Evolutionary conservation across 2,888 invertebrate species (phyloP), one percentile per base, ranked within the genome.

Genomic region (Cheilosia vernalis): DNA sequence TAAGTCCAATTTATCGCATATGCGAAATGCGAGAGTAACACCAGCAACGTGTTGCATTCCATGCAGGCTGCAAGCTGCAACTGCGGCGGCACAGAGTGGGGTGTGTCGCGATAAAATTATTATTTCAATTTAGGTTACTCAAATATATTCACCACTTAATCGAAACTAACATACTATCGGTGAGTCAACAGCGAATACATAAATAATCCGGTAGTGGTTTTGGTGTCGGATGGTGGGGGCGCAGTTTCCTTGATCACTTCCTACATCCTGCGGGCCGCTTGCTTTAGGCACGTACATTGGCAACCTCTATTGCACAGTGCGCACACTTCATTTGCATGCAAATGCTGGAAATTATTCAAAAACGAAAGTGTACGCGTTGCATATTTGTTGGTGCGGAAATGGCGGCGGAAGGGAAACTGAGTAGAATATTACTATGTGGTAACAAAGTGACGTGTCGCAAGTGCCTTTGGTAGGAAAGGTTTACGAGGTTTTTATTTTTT

Each of bases 241-340:
- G 17, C 53, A 72, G 53, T 78, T 83, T 78, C 82, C 82, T 83
- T 47, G 72, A 72, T 77, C 17, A 78, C 55, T 83, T 83, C 82
- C 82, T 78, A 49, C 66, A 83, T 78, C 82, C 77, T 83, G 70
- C 55, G 24, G 44, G 17, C 13, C 10, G 47, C 13, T 24, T n/a
- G 24, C 19, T 9, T 60, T 51, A 70, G 77, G 51, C 81, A 82
- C 82, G 82, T 70, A 64, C 17, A 42, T 7, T 17, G 17, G 19
- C 60, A 47, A 61, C 19, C 21, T 17, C 61, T 19, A 78, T 78
- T 56, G 63, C 55, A 63, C 67, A 76, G 4, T 37, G 73, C 40
- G 42, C 21, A 61, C 21, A 64, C 19, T 24, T 56, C 64, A 72
- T 78, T 72, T 70, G 78, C 60, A 83, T 83, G 72, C 78, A 66